phyloP scores from a whole-genome alignment of 2,113 vertebrate species.

The Xyliphius kryptos region DNA sequence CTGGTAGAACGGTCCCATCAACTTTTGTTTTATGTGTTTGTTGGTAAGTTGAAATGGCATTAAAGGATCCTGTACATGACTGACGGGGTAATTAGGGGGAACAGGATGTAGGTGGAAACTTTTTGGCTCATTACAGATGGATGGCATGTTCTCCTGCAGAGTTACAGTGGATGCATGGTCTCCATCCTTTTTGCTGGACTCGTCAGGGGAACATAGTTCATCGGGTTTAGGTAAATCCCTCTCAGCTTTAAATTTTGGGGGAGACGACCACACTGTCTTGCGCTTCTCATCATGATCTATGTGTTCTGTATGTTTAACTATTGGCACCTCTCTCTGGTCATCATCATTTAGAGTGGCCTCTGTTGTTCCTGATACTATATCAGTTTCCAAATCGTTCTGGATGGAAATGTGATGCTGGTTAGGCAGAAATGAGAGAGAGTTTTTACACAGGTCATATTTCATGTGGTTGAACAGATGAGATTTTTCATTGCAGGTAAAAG shows the following conservation, averaged over 20 bases:
- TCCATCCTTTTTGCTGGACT: no score
- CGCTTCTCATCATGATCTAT: background rate
- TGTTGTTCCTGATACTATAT: background rate
- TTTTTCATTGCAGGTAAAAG: conserved; percentile 97
- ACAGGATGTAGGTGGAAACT: no score
- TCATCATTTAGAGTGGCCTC: background rate
- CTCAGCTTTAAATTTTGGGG: no score
- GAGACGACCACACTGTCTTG: background rate
- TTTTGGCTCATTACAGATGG: no score
- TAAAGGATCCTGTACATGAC: no score
- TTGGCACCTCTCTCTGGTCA: background rate
- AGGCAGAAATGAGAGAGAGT: conserved; percentile 82
- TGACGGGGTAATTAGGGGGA: no score
- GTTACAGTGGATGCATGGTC: no score
- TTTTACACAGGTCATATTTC: conserved; percentile 93
- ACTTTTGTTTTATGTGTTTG: conserved; percentile 46
- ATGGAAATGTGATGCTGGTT: conserved; percentile 66
- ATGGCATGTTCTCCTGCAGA: no score
- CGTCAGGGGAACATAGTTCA: no score
- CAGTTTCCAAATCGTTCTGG: background rate
- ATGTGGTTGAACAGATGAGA: conserved; percentile 97
- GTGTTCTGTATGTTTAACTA: background rate
- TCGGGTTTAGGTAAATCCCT: no score
- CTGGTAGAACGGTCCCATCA: background rate
- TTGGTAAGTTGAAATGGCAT: conserved; percentile 49